Evolutionary conservation across 2,113 vertebrate genomes (phyloP), one percentile per base, ranked within the genome.

Genomic region (Pterocles gutturalis): DNA sequence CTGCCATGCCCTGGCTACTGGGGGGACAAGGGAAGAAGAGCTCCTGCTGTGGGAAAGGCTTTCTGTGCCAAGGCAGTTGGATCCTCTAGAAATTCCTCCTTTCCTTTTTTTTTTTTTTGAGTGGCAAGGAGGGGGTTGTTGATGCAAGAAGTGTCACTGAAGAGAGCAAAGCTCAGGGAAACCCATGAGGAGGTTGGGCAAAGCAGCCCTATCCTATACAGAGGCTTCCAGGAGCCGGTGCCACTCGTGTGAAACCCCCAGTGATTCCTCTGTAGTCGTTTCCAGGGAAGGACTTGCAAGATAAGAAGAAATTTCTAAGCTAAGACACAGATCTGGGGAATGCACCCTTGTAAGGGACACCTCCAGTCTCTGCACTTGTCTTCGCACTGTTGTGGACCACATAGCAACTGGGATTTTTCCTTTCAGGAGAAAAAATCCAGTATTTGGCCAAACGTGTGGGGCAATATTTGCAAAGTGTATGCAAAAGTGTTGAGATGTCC

Each of bases 381-480:
- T 94, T 28, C 75, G 71, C 29, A 5, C n/a, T 46, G 16, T 16
- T 17, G 11, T 24, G 22, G 57, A 46, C 45, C 46, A 25, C 36
- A 19, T 8, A 72, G 48, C 55, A 67, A 17, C 36, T 41, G 57
- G 9, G 72, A 84, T 31, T 76, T 62, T 80, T 54, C 76, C 45
- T 29, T 25, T 9, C 18, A 43, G 20, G 41, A 7, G 15, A 22
- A 78, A 83, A 76, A 53, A 48, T 13, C 8, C 17, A 33, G 11
- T 34, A 13, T 70, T 87, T 85, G 46, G 34, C 13, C 13, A 72
- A 83, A 65, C 0, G 1, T 1, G 3, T 17, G 18, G 41, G 54
- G 24, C 21, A 95, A 38, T 77, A 90, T 73, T 95, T 96, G 57
- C 33, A 54, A 91, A 92, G 57, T 34, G 51, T 34, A 17, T 70